Base-by-base conservation (phyloP, 2,797 vertebrate species). In the Diplodus puntazzo region DNA sequence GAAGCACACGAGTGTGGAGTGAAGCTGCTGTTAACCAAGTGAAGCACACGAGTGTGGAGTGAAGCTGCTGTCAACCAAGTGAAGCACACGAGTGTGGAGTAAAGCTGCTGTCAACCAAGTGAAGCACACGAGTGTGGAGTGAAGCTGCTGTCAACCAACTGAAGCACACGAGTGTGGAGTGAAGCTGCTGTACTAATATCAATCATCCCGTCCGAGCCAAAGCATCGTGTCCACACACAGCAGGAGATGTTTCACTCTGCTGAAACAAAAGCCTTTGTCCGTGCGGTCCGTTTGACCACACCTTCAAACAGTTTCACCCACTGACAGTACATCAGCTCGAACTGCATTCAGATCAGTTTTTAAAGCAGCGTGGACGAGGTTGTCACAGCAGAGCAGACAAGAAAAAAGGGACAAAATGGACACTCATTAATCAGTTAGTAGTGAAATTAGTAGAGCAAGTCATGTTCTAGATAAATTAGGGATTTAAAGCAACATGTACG, bases 271-370 rank as follows among this genome's bases (percentile, higher is more conserved):
- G 18, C 43, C 23, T 6, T 46, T 18, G 17, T 48, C 27, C 14
- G 11, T 0, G 1, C 3, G 27, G 27, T 27, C 27, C 27, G 27
- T 57, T 11, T 16, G 14, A 46, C 45, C 45, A 46, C 13, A 46
- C 45, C 45, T 46, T 46, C 45, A 16, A 46, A 46, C 43, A 3
- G 13, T 3, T 13, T 13, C 12, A 45, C 11, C 43, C 45, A 16
- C 65, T 59, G 39, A 58, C 46, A 39, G 25, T 0, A 52, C 59
- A 21, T 34, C 73, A 6, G 45, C 23, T 58, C 46, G 54, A 2
- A 55, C 58, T 27, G 69, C 46, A 20, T 17, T 2, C 46, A 39
- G 68, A 13, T 64, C 60, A 25, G 64, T 34, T 63, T 46, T 20
- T 59, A n/a, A 34, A 50, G 13, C 27, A 4, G 39, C 43, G 3